Percentiles rank a stretch among this genome's conserved stretches.
These are phyloP conservation scores for Bos indicus DNA, from an alignment of 2,113 vertebrate genomes.

Conservation along the genomic window DNA sequence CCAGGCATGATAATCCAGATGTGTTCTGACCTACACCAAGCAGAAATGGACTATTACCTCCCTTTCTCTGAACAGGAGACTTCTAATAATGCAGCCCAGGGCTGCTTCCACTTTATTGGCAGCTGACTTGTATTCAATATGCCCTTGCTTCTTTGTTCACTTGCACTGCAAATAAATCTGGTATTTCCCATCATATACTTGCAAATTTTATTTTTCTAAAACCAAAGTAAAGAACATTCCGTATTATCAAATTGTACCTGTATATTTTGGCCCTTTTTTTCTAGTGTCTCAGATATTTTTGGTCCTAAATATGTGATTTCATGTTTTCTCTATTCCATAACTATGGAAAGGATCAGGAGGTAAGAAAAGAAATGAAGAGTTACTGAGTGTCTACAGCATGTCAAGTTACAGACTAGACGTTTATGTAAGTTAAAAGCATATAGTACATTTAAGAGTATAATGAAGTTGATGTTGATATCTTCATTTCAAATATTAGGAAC, in stretches of 20 bases:
- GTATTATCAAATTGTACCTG: constrained; percentile 8
- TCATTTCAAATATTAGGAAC: background rate
- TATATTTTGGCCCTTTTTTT: background rate
- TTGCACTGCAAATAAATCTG: background rate
- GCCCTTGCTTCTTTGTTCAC: background rate
- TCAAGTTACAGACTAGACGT: background rate
- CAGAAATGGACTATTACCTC: background rate
- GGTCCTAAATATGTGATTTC: background rate
- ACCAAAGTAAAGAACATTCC: constrained; percentile 33
- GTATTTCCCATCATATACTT: constrained; percentile 10
- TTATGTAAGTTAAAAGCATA: background rate
- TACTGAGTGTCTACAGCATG: background rate
- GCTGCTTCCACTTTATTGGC: background rate
- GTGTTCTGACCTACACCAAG: background rate
- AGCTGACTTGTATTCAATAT: background rate
- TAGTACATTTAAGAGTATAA: background rate
- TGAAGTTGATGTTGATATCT: background rate
- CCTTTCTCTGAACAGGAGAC: background rate
- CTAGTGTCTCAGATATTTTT: background rate
- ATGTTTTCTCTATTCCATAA: background rate
- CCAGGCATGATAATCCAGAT: background rate
- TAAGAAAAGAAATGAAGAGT: background rate
- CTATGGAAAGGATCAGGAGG: background rate
- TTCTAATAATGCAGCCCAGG: background rate
- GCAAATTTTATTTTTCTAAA: constrained; percentile 53